Conservation (phyloP, 2,113 vertebrate species). For the Atrichornis clamosus region DNA sequence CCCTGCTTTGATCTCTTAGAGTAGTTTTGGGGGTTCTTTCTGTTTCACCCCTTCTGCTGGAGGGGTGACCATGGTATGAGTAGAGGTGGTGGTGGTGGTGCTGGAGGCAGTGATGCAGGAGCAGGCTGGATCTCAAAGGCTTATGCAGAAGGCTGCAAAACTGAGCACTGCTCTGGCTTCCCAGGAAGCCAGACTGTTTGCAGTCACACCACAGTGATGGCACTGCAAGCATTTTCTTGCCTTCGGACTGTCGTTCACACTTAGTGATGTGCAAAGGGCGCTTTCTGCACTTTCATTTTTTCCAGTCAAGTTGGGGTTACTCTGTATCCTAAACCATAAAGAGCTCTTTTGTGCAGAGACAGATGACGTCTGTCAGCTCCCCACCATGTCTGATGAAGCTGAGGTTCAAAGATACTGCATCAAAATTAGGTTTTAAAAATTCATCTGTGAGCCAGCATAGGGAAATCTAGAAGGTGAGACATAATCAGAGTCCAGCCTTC, state of each 20-base stretch:
- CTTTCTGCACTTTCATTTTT: neutral
- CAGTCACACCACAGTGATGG: neutral
- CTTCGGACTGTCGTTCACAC: neutral
- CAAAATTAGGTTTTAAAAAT: conserved; percentile 28
- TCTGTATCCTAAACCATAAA: neutral
- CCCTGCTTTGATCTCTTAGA: neutral
- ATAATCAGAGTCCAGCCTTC: neutral
- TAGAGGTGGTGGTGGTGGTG: neutral
- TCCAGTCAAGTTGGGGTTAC: neutral
- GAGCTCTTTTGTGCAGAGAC: neutral
- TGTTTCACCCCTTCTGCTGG: neutral
- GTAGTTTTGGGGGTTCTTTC: neutral
- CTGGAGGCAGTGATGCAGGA: neutral
- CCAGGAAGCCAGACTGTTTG: neutral
- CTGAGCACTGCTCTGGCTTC: neutral
- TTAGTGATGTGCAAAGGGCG: neutral
- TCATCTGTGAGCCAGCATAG: neutral
- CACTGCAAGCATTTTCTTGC: neutral
- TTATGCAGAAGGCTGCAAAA: neutral
- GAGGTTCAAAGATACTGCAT: neutral
- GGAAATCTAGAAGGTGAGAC: neutral
- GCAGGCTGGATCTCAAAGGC: neutral
- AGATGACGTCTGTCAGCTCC: neutral
- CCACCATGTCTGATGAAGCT: neutral
- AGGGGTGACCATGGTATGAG: rapidly evolving